Conservation (phyloP, 2,113 vertebrate species). For the Pteronura brasiliensis region DNA sequence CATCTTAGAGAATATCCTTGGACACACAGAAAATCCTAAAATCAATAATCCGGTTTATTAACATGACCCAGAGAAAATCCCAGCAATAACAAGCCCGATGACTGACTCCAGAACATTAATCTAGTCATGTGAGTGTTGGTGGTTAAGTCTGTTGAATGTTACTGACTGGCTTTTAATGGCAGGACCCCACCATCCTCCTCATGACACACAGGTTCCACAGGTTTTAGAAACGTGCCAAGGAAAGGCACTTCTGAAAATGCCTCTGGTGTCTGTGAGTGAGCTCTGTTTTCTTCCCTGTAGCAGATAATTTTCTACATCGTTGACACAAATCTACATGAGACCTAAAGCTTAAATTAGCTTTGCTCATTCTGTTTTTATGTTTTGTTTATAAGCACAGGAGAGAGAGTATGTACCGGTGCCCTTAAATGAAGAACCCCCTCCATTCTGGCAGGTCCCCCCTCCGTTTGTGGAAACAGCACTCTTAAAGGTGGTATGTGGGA, state of each 20-base stretch:
- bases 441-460: neutral
- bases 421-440: neutral
- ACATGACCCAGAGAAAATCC: constrained; percentile 83
- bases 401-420: neutral
- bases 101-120: constrained; percentile 75
- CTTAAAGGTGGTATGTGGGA: neutral
- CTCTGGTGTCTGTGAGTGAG: constrained; percentile 24
- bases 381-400: neutral
- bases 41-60: constrained; percentile 89
- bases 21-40: constrained; percentile 86
- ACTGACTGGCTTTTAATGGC: constrained; percentile 84
- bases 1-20: constrained; percentile 78
- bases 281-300: constrained; percentile 70
- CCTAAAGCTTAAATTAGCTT: constrained; percentile 33
- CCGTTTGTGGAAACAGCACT: neutral
- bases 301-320: constrained; percentile 68
- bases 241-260: constrained; percentile 65
- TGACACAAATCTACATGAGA: constrained; percentile 49
- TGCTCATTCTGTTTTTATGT: neutral
- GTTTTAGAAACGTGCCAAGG: constrained; percentile 64
- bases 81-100: constrained; percentile 76
- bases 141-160: constrained; percentile 80
- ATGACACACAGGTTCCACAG: neutral
- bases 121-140: constrained; percentile 78
- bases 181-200: constrained; percentile 71